Conservation (phyloP, 2,113 vertebrate species). For the Elaphurus davidianus region DNA sequence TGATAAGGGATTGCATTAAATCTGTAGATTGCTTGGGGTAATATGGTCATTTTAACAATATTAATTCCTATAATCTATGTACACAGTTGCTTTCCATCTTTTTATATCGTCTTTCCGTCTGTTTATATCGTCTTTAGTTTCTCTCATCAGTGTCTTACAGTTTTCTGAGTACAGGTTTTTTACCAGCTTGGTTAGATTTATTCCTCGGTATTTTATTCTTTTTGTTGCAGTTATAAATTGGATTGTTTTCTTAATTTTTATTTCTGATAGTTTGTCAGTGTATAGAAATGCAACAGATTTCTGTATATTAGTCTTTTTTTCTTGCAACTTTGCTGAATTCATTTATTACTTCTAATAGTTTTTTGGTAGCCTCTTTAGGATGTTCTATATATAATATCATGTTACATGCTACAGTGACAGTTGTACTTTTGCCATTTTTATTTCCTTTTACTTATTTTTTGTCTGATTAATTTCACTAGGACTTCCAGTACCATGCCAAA, state of each 20-base stretch:
- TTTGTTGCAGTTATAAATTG: not conserved
- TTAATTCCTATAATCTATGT: not conserved
- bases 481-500: not conserved
- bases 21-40: not conserved
- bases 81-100: not conserved
- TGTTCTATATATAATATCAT: not conserved
- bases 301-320: not conserved
- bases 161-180: not conserved
- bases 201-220: not conserved
- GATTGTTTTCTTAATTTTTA: not conserved
- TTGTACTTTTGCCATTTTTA: not conserved
- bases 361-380: not conserved
- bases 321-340: not conserved
- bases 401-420: not conserved
- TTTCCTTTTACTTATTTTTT: not conserved
- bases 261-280: not conserved
- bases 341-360: not conserved
- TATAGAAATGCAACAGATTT: not conserved
- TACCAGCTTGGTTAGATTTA: not conserved
- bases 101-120: not conserved
- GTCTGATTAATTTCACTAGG: not conserved
- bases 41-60: not conserved
- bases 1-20: not conserved
- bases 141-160: not conserved
- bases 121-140: not conserved